Evolutionary conservation across 1,140 invertebrate species (phyloP), one percentile per base, ranked within the genome.

Genomic region (Drosophila paulistorum): DNA sequence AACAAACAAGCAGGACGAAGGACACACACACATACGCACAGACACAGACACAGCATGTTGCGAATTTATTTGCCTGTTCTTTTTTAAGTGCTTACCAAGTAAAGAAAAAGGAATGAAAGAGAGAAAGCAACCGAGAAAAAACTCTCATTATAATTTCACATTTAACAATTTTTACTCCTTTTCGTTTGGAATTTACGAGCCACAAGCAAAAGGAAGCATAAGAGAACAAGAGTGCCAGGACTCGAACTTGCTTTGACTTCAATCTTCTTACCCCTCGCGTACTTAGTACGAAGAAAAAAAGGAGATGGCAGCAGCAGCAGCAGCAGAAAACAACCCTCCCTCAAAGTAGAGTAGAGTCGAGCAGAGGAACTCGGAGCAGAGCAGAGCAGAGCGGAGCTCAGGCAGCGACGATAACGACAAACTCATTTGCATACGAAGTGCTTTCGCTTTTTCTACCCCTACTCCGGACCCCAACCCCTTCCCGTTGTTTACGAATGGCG

Each of bases 401-500:
- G 45, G 20, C 74, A 67, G 62, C 83, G 83, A 76, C 70, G 83
- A 86, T 86, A 86, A 87, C 83, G 84, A 65, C 74, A 86, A 86
- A 86, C 84, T 91, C 85, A 91, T 91, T 91, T 91, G 85, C 90
- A 91, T 91, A 91, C 82, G 90, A 89, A 90, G 85, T 84, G 84
- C 82, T 91, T 91, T 90, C 80, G 85, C 82, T 91, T 91, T 91
- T 73, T 68, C 79, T 76, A 58, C 71, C 45, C 41, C 54, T 13
- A 79, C 69, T 67, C 65, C 64, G 59, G 59, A 57, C 45, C 42
- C 37, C 57, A 14, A 14, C 42, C 45, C 45, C 20, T 51, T 23
- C 13, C 7, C 45, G 71, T 39, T 67, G 73, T 68, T 77, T 65
- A 69, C 74, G 79, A 78, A 87, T 86, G 83, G 83, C 84, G 86